Percentiles rank a stretch among this genome's conserved stretches.
These are phyloP conservation scores for Drosophila mettleri DNA, from an alignment of 2,888 invertebrate genomes.

Conservation along the genomic window DNA sequence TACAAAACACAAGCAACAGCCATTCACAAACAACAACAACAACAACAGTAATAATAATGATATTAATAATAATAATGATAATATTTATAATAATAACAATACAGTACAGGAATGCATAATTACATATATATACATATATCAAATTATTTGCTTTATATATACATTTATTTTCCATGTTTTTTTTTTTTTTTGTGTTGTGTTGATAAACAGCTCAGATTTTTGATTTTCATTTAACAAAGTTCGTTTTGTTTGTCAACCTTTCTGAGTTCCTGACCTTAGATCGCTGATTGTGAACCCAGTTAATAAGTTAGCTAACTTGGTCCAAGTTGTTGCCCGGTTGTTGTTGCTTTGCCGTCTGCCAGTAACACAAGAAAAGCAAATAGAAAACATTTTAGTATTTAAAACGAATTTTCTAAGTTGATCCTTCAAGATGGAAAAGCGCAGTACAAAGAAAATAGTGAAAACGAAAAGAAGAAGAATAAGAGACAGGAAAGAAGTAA, in stretches of 20 bases:
- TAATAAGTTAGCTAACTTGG: slow-evolving; percentile 28
- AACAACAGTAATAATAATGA: not conserved
- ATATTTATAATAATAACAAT: slow-evolving; percentile 22
- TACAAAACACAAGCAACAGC: slow-evolving; percentile 28
- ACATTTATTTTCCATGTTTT: not conserved
- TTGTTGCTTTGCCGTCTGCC: slow-evolving; percentile 15
- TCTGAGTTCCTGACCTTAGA: not conserved
- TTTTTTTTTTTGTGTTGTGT: not conserved
- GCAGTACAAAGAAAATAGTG: slow-evolving; percentile 43
- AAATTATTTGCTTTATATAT: slow-evolving; percentile 32
- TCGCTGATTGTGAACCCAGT: not conserved
- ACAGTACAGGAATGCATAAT: slow-evolving; percentile 46
- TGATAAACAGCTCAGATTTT: slow-evolving; percentile 32
- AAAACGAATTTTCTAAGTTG: slow-evolving; percentile 36
- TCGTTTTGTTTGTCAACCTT: not conserved
- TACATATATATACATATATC: slow-evolving; percentile 51
- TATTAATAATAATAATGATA: not conserved
- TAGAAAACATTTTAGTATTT: slow-evolving; percentile 31
- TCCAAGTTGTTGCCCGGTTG: slow-evolving; percentile 31
- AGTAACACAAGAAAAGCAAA: not conserved
- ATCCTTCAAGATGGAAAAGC: slow-evolving; percentile 28
- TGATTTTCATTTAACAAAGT: slow-evolving; percentile 20
- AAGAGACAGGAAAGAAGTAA: slow-evolving; percentile 22
- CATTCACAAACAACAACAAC: slow-evolving; percentile 18
- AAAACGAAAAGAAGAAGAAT: not conserved